Base-by-base conservation (phyloP, 2,888 invertebrate genomes). In the Clepsis dumicolana region DNA sequence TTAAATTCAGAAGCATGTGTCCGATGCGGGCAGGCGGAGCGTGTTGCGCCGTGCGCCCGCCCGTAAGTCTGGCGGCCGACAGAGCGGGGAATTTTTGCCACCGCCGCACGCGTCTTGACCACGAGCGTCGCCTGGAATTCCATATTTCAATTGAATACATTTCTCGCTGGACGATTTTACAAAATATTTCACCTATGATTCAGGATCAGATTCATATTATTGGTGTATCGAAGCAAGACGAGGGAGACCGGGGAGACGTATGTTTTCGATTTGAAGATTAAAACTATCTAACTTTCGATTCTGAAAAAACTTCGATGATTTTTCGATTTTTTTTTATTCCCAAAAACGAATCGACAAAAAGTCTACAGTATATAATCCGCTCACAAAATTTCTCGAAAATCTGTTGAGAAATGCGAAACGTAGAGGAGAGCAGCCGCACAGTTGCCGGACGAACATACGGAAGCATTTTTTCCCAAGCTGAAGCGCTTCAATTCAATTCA, bases 1-100 rank as follows among this genome's bases (percentile, higher is more conserved):
- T 4, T 25, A 16, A 56, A 48, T 21, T 21, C 2, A 21, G 21
- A 21, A 48, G 10, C 10, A 48, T 54, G 12, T 32, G 35, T 32
- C 14, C 14, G n/a, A 8, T 5, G 2, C 14, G 35, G 24, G 27
- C 27, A 21, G 21, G 21, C n/a, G 56, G 24, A 56, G 53, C 16
- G 50, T 38, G 54, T 52, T 41, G 24, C 35, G 52, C 14, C 21
- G 56, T 41, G 24, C 35, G 52, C 14, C 21, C 38, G n/a, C 27
- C 44, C 67, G 38, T 62, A 54, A 54, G 59, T 64, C 68, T 69
- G 65, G 18, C 41, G 69, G 63, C 70, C 70, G 68, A 14, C 70
- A 65, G 64, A 71, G 73, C 73, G 73, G 59, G 21, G 48, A 71
- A 74, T 73, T 72, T 74, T 69, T 75, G 70, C 72, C 38, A 53